These are phyloP conservation scores for Bombus pascuorum DNA, from an alignment of 1,140 invertebrate species.

Conservation along the genomic window DNA sequence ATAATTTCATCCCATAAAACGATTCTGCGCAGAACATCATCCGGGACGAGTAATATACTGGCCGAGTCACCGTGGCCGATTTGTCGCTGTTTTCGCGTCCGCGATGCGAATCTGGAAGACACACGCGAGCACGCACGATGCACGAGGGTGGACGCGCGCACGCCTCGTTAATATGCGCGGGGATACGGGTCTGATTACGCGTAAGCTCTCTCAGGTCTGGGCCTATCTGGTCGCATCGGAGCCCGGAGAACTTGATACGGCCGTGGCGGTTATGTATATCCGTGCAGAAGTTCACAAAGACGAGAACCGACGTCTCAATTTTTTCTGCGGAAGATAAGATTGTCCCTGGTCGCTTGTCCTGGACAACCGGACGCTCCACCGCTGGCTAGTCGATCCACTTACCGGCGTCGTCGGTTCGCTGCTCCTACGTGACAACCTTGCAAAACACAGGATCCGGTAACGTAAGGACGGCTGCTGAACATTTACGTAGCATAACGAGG, in stretches of 20 bases:
- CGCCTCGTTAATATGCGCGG: constrained; percentile 63
- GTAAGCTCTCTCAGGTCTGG: constrained; percentile 61
- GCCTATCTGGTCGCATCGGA: constrained; percentile 74
- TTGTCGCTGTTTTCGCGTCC: background rate
- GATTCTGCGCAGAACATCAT: background rate
- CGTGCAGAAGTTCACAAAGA: constrained; percentile 74
- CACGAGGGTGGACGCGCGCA: background rate
- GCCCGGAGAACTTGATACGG: constrained; percentile 77
- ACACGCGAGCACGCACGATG: background rate
- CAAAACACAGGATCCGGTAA: background rate
- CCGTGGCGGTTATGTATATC: constrained; percentile 73
- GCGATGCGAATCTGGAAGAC: constrained; percentile 8
- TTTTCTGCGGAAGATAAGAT: constrained; percentile 75
- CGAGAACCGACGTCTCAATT: constrained; percentile 77
- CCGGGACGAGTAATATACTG: background rate
- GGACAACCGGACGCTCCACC: constrained; percentile 26
- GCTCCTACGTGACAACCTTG: constrained; percentile 38
- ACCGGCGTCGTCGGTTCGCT: constrained; percentile 13
- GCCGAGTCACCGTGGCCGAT: background rate
- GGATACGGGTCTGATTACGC: constrained; percentile 79
- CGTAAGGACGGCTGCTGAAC: background rate
- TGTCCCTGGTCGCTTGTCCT: constrained; percentile 60
- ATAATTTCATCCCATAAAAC: background rate
- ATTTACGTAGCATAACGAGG: background rate
- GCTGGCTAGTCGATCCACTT: constrained; percentile 46